These are phyloP conservation scores for Hylia prasina DNA, from an alignment of 2,113 vertebrate species.

Conservation along the genomic window DNA sequence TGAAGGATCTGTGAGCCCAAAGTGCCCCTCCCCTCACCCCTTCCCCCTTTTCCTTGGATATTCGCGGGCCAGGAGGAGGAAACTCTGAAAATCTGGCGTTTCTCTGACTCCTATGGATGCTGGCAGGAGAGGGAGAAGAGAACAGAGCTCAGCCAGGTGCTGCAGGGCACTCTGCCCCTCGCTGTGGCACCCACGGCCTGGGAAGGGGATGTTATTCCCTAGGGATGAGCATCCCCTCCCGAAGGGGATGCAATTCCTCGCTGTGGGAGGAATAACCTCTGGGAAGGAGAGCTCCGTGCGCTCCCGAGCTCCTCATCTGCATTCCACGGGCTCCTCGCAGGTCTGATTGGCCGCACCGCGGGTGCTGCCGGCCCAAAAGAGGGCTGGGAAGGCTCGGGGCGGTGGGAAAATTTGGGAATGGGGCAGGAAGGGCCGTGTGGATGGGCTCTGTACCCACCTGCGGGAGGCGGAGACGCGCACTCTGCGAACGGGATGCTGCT, in stretches of 20 bases:
- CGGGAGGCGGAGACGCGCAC: slow-evolving; percentile 65
- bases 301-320: slow-evolving; percentile 30
- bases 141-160: background rate
- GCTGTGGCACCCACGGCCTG: background rate
- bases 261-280: background rate
- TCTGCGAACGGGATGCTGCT: slow-evolving; percentile 68
- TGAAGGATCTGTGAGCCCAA: background rate
- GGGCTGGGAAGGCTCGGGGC: background rate
- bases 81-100: background rate
- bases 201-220: background rate
- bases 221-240: background rate
- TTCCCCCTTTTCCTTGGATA: background rate
- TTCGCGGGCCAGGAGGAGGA: background rate
- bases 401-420: slow-evolving; percentile 13
- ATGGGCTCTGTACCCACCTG: slow-evolving; percentile 79
- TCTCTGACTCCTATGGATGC: background rate
- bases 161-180: background rate
- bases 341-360: slow-evolving; percentile 62
- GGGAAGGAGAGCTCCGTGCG: background rate
- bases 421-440: background rate
- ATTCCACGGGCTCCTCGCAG: background rate
- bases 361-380: slow-evolving; percentile 25
- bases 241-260: background rate
- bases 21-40: background rate
- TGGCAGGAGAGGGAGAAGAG: background rate